Conservation (phyloP, 2,113 vertebrate species). For the Takifugu flavidus region DNA sequence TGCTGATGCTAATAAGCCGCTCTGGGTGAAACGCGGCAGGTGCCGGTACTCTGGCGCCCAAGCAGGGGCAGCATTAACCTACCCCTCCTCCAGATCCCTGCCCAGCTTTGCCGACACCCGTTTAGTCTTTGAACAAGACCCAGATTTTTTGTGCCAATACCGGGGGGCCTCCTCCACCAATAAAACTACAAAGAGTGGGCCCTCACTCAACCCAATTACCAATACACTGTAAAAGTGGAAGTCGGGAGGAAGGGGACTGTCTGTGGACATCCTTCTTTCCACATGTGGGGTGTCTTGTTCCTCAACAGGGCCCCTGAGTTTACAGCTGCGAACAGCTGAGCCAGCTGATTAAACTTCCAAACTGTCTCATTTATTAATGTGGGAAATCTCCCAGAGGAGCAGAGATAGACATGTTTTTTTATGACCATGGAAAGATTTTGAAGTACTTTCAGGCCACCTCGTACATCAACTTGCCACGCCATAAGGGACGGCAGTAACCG, state of each 20-base stretch:
- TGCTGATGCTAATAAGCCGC: constrained; percentile 58
- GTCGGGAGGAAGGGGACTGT: constrained; percentile 24
- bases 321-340: constrained; percentile 47
- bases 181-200: constrained; percentile 78
- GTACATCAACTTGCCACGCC: constrained; percentile 1
- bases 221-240: constrained; percentile 49
- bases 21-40: constrained; percentile 54
- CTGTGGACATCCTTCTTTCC: constrained; percentile 22
- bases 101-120: constrained; percentile 1
- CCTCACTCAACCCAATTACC: constrained; percentile 58
- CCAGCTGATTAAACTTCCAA: constrained; percentile 47
- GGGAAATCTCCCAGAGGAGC: constrained; percentile 30
- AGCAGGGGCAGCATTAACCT: constrained; percentile 41
- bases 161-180: constrained; percentile 48
- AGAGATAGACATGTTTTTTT: constrained; percentile 30
- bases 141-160: constrained; percentile 33
- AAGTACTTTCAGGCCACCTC: background rate
- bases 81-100: constrained; percentile 3
- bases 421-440: constrained; percentile 17
- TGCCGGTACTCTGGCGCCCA: constrained; percentile 44
- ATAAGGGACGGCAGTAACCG: constrained; percentile 5
- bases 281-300: constrained; percentile 40
- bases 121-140: constrained; percentile 51
- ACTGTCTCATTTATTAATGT: constrained; percentile 21
- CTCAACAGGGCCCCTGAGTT: constrained; percentile 50